Evolutionary conservation across 2,113 vertebrate species (phyloP).

Genomic region (Seriola aureovittata): DNA sequence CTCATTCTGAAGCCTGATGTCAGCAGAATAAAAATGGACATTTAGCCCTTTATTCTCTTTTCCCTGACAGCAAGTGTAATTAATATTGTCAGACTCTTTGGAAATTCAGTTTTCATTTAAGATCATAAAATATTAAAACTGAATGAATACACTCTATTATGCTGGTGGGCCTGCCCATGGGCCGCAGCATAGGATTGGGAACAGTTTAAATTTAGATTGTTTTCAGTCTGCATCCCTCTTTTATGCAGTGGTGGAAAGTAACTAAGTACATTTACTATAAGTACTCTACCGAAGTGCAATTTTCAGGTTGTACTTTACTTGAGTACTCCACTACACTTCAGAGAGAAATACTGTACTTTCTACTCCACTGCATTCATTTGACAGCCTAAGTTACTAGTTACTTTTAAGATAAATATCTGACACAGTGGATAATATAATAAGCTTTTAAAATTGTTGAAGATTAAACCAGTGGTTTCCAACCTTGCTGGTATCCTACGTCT

Average conservation of each 20-base stretch:
- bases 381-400: neutral
- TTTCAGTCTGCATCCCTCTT: neutral
- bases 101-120: slow-evolving; percentile 60
- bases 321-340: too few species aligned
- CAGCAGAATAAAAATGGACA: slow-evolving; percentile 40
- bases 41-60: neutral
- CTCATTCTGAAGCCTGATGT: slow-evolving; percentile 32
- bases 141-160: slow-evolving; percentile 38
- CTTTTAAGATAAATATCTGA: too few species aligned
- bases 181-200: neutral
- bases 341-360: too few species aligned
- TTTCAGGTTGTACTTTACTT: too few species aligned
- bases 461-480: too few species aligned
- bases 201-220: slow-evolving; percentile 39
- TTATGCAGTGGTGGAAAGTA: neutral
- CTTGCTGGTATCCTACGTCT: too few species aligned
- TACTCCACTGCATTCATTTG: too few species aligned
- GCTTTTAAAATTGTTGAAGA: too few species aligned
- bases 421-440: too few species aligned
- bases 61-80: slow-evolving; percentile 31
- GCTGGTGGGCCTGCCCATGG: slow-evolving; percentile 25
- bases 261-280: too few species aligned
- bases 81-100: slow-evolving; percentile 32
- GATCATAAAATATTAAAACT: slow-evolving; percentile 65
- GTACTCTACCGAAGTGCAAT: too few species aligned